phyloP scores from a whole-genome alignment of 2,888 invertebrate genomes.

The Cloeon dipterum region DNA sequence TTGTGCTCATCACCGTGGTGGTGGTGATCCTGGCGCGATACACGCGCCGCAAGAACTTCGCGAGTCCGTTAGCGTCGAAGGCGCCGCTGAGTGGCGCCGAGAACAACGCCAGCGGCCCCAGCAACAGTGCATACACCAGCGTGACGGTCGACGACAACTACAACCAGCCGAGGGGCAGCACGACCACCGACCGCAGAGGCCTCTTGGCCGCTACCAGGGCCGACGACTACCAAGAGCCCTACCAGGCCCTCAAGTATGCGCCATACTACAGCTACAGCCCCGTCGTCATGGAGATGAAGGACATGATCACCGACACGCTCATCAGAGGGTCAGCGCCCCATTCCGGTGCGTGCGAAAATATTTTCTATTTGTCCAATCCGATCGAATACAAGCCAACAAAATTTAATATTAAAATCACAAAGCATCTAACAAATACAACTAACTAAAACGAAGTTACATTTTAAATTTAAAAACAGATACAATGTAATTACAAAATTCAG shows the following conservation, averaged over 20 bases:
- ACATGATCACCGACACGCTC: conserved; percentile 25
- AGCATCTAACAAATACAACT: too few relatives aligned
- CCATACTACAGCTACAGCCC: conserved; percentile 57
- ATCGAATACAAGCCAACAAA: too few relatives aligned
- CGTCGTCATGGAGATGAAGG: conserved; percentile 51
- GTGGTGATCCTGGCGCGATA: conserved; percentile 49
- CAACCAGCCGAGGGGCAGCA: conserved; percentile 16
- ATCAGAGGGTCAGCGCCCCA: conserved; percentile 10
- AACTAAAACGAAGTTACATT: too few relatives aligned
- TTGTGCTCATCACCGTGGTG: conserved; percentile 45
- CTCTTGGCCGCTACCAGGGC: conserved; percentile 22
- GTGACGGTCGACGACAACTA: conserved; percentile 22
- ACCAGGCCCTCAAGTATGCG: conserved; percentile 48
- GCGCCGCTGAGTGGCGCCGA: conserved; percentile 23
- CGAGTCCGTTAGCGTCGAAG: conserved; percentile 41
- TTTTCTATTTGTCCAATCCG: not conserved
- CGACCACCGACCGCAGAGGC: conserved; percentile 20
- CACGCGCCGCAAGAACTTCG: conserved; percentile 45
- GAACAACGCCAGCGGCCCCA: conserved; percentile 18
- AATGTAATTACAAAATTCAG: too few relatives aligned
- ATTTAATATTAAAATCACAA: too few relatives aligned
- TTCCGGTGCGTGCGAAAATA: conserved; percentile 11
- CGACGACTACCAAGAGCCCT: conserved; percentile 58
- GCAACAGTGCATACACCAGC: conserved; percentile 12
- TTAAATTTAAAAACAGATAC: too few relatives aligned